Evolutionary conservation across 2,113 vertebrate species (phyloP), one percentile per base, ranked within the genome.

Genomic region (Tachysurus fulvidraco): DNA sequence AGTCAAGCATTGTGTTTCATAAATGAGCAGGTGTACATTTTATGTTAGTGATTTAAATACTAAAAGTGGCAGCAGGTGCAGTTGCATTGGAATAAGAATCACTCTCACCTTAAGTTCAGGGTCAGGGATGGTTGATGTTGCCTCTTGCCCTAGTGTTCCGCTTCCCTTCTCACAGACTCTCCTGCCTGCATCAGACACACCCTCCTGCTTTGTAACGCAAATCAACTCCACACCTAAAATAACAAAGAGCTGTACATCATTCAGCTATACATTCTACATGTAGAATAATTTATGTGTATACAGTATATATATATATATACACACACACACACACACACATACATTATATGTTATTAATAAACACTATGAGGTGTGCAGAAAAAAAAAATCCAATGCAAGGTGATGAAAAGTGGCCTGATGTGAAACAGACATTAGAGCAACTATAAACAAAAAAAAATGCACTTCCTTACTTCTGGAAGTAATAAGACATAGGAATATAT

Each of bases 191-290:
- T 83, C 85, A 65, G 73, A 50, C 23, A 80, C 78, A 2, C 30
- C 71, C 83, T 94, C 92, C 65, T 79, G 89, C 81, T 94, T 93
- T 54, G 93, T 54, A 50, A 50, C 81, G 76, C 84, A 90, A 19
- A 69, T 64, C 12, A 19, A 80, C 11, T 86, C 81, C 14, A 87
- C 46, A 78, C 92, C 94, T 94, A 79, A 4, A 28, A 30, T 55
- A 76, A 14, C 19, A 67, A 30, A 77, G 7, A 55, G 25, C 54
- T 19, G 52, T 21, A 41, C 11, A 36, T 88, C 65, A 77, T 19
- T 54, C 50, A 71, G 57, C 55, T 88, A 50, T 23, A 81, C 44
- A 13, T 60, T 60, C 55, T 13, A 59, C 17, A 77, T 21, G 19
- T 36, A 8, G 54, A 57, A 36, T 2, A 59, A 80, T 11, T n/a